phyloP scores from a whole-genome alignment of 30 jellyfish, hydroid and myxozoan species.

The Sanderia malayensis region DNA sequence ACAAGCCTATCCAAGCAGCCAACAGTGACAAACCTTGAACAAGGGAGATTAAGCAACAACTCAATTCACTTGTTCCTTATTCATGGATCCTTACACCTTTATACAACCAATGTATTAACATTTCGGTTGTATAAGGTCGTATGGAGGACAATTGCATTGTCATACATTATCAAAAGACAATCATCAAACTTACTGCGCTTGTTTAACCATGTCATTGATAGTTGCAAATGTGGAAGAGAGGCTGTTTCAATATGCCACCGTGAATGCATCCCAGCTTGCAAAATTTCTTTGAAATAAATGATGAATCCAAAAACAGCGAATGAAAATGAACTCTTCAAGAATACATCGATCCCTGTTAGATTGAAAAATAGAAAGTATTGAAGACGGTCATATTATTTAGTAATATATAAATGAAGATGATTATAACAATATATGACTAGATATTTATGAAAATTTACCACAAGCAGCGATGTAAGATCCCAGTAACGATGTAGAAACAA shows the following conservation, averaged over 20 bases:
- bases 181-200: constrained; percentile 11
- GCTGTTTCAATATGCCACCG: constrained; percentile 12
- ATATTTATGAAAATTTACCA: constrained; percentile 53
- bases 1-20: constrained; percentile 53
- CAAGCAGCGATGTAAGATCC: constrained; percentile 78
- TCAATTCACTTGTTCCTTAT: neutral
- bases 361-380: neutral
- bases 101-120: neutral
- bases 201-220: neutral
- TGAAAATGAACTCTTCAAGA: constrained; percentile 75
- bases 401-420: no score
- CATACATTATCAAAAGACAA: no score
- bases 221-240: constrained; percentile 52
- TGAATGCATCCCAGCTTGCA: constrained; percentile 18
- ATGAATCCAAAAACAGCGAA: constrained; percentile 58
- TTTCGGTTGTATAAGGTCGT: neutral
- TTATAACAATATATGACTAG: no score
- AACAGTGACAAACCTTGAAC: constrained; percentile 51
- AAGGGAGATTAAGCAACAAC: neutral
- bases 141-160: no score
- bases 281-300: constrained; percentile 57
- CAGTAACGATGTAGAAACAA: constrained; percentile 81
- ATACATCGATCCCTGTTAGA: constrained; percentile 82
- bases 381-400: no score
- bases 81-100: neutral